phyloP scores from a whole-genome alignment of 1,140 invertebrate genomes.

The Sitobion miscanthi region DNA sequence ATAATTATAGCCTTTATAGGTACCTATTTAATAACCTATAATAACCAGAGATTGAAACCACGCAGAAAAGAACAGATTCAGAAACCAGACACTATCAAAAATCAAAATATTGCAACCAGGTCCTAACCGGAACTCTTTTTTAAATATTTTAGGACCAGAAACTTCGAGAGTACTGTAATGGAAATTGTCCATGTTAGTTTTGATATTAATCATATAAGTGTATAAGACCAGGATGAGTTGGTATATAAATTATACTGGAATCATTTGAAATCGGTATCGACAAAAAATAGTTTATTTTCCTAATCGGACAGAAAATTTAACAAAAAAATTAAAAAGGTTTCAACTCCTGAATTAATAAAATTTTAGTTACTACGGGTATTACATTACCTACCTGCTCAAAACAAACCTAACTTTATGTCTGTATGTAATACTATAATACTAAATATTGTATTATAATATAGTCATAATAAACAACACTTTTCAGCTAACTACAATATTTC shows the following conservation, averaged over 20 bases:
- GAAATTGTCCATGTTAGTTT: neutral
- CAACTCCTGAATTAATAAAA: neutral
- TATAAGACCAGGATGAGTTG: no score
- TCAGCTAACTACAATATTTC: neutral
- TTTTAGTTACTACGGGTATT: neutral
- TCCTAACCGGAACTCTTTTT: neutral
- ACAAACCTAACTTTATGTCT: neutral
- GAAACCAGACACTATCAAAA: neutral
- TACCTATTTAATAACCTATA: no score
- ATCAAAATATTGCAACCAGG: neutral
- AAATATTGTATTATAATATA: neutral
- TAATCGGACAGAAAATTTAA: neutral
- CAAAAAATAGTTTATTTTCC: neutral
- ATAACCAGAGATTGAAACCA: neutral
- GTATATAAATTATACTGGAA: neutral
- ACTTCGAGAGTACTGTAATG: neutral
- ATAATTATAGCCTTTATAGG: neutral
- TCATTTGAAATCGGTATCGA: neutral
- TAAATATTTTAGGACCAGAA: neutral
- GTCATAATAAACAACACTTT: neutral
- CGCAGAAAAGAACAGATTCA: neutral
- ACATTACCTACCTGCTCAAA: neutral
- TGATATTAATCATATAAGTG: neutral
- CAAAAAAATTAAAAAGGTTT: neutral
- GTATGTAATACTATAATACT: no score